Conservation (phyloP, 2,113 vertebrate genomes). For the Macrotis lagotis region DNA sequence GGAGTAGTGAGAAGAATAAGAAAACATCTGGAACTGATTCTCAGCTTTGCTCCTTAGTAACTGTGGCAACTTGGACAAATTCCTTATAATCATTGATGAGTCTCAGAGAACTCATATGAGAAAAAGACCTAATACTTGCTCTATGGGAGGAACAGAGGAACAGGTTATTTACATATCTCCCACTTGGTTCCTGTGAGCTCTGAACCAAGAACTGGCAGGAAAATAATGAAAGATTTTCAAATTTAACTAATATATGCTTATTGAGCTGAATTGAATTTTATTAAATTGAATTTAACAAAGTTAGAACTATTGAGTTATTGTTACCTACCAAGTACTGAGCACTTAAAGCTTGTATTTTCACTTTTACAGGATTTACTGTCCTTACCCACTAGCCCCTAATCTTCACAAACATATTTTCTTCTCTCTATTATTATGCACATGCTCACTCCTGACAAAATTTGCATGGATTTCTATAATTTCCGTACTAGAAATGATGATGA, state of each 20-base stretch:
- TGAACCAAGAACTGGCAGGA: not conserved
- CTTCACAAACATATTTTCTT: not conserved
- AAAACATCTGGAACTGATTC: not conserved
- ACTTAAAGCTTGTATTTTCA: not conserved
- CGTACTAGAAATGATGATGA: no score
- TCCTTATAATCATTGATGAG: not conserved
- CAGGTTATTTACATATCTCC: not conserved
- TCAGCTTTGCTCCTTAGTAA: not conserved
- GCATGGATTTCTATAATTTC: not conserved
- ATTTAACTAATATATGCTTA: not conserved
- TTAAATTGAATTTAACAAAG: not conserved
- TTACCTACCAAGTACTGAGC: not conserved
- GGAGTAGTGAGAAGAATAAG: not conserved
- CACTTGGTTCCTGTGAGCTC: not conserved
- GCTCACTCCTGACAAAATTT: not conserved
- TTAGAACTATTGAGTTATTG: not conserved
- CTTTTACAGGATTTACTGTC: not conserved
- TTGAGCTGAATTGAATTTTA: not conserved
- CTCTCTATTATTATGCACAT: not conserved
- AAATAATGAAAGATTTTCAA: not conserved
- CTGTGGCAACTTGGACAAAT: not conserved
- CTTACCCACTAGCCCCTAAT: not conserved
- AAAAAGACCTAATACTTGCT: not conserved
- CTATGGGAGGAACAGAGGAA: not conserved
- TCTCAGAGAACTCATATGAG: not conserved